These are phyloP conservation scores for Virgularia gustaviana DNA, from an alignment of 92 coral and sea anemone species.

Conservation along the genomic window DNA sequence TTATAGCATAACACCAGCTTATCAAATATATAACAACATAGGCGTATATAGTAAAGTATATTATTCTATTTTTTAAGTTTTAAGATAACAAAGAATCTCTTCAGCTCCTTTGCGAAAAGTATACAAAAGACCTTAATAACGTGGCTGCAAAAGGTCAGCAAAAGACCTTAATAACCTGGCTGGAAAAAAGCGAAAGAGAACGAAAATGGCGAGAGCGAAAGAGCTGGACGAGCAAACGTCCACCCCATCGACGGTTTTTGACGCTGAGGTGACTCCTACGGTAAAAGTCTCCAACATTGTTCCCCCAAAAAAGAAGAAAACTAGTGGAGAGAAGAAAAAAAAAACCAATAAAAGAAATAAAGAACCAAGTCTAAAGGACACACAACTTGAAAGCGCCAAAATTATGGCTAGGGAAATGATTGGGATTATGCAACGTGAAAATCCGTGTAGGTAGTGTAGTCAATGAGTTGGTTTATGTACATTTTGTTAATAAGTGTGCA, in stretches of 20 bases:
- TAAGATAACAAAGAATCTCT: conserved; percentile 43
- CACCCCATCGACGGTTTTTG: too few species aligned
- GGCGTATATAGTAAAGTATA: neutral
- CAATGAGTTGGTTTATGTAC: too few species aligned
- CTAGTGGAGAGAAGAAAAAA: neutral
- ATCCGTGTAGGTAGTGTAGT: neutral
- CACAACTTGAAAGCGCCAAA: conserved; percentile 11
- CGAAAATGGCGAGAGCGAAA: conserved; percentile 35
- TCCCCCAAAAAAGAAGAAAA: neutral
- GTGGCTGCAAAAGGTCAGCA: conserved; percentile 30
- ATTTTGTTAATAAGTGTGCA: too few species aligned
- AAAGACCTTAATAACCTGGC: conserved; percentile 6
- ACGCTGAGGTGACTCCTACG: neutral
- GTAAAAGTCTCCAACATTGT: neutral
- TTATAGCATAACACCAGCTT: neutral
- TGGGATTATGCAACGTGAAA: neutral
- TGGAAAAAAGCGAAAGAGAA: conserved; percentile 40
- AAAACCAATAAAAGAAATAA: neutral
- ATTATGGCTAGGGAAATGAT: neutral
- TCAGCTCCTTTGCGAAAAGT: conserved; percentile 25
- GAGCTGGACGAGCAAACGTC: neutral
- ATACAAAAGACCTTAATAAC: too few species aligned
- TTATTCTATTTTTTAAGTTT: neutral
- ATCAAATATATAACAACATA: neutral
- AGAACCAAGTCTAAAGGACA: neutral